Evolutionary conservation across 2,797 vertebrate genomes (phyloP), one percentile per base, ranked within the genome.

Genomic region (Sibirionetta formosa): DNA sequence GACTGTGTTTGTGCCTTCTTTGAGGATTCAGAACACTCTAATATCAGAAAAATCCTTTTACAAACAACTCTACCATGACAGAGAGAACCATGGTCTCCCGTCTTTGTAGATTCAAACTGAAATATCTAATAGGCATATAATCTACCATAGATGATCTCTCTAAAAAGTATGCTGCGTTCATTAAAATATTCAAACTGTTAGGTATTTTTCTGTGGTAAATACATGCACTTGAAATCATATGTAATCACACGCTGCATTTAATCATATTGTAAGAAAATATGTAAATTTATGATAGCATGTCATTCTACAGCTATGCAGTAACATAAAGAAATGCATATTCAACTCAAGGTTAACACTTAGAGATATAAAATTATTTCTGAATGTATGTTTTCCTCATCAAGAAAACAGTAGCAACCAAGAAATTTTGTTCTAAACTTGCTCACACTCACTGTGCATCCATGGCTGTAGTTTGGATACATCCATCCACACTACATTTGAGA

Each of bases 141-240:
- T 11, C 16, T 35, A 17, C 14, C 5, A 14, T 1, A 64, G 14
- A 51, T 14, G 5, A 72, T 1, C 15, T 63, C n/a, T 31, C 38
- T 1, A 3, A 29, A 33, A 75, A 58, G 29, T 1, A 51, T 3
- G 1, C 9, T 17, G 12, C 35, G 53, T 54, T 80, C 38, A 68
- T 50, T 53, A 68, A 79, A 86, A 54, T 2, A 70, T 9, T 14
- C 5, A 64, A 68, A 51, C 31, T 42, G 31, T 56, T 26, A 53
- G 46, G 58, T 35, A 64, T 46, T 69, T 40, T 53, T 61, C 33
- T 63, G 36, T 8, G 35, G 5, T 46, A 87, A 85, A 78, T 31
- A 1, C 0, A 0, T 12, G 44, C 7, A 72, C 29, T 7, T 58
- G 5, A 87, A 75, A 50, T 71, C 44, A 58, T 7, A 1, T 3